These are phyloP conservation scores for Zapornia atra DNA, from an alignment of 2,113 vertebrate species.

Conservation along the genomic window DNA sequence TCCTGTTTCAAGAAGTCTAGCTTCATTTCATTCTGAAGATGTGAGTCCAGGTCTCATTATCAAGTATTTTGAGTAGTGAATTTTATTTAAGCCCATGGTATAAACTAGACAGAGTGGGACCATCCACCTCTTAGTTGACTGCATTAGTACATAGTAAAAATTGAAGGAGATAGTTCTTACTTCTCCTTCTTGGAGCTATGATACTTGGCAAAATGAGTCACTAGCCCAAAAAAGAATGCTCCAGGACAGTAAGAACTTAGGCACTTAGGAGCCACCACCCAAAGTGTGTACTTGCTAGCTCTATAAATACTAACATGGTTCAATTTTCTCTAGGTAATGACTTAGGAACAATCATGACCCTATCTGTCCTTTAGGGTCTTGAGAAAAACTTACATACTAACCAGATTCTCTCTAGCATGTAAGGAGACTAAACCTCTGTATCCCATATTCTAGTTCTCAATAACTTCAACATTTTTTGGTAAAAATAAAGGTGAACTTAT, in stretches of 20 bases:
- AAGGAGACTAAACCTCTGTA: background rate
- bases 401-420: background rate
- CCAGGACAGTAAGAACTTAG: background rate
- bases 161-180: background rate
- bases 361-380: background rate
- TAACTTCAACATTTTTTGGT: background rate
- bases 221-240: background rate
- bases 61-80: background rate
- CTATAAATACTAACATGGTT: background rate
- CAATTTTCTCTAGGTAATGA: background rate
- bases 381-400: background rate
- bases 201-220: background rate
- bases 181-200: background rate
- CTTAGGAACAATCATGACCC: background rate
- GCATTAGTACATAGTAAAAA: background rate
- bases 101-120: background rate
- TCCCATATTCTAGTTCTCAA: background rate
- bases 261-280: background rate
- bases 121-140: background rate
- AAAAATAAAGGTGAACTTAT: background rate
- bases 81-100: background rate
- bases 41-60: background rate
- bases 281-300: background rate
- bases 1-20: background rate
- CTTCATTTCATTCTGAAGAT: background rate